Evolutionary conservation across 2,113 vertebrate genomes (phyloP).

Genomic region (Microcebus jonahi): DNA sequence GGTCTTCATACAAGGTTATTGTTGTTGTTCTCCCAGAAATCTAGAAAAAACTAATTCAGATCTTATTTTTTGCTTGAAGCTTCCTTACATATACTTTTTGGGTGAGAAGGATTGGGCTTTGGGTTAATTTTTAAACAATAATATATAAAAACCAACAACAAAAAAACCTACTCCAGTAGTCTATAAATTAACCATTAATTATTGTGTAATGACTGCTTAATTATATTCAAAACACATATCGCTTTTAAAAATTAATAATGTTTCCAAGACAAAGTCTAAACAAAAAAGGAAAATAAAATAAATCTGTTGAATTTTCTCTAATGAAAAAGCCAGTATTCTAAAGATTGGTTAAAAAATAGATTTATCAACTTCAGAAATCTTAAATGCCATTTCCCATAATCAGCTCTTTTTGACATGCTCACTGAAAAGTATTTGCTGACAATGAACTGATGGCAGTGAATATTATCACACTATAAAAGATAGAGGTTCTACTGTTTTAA

Average conservation of each 20-base stretch:
- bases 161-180: background rate
- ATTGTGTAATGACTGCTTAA: background rate
- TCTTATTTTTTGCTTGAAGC: background rate
- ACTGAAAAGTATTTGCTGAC: background rate
- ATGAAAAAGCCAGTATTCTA: background rate
- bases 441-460: background rate
- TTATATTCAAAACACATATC: slow-evolving; percentile 22
- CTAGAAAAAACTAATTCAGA: background rate
- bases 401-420: background rate
- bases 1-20: background rate
- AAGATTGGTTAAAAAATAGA: background rate
- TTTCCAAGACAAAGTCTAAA: background rate
- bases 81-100: background rate
- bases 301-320: background rate
- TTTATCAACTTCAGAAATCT: background rate
- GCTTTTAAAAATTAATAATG: background rate
- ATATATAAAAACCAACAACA: background rate
- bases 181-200: background rate
- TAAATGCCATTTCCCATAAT: background rate
- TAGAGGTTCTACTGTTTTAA: background rate
- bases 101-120: background rate
- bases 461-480: background rate
- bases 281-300: background rate
- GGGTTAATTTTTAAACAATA: slow-evolving; percentile 8
- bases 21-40: background rate